Conservation (phyloP, 2,113 vertebrate genomes). For the Arothron firmamentum region DNA sequence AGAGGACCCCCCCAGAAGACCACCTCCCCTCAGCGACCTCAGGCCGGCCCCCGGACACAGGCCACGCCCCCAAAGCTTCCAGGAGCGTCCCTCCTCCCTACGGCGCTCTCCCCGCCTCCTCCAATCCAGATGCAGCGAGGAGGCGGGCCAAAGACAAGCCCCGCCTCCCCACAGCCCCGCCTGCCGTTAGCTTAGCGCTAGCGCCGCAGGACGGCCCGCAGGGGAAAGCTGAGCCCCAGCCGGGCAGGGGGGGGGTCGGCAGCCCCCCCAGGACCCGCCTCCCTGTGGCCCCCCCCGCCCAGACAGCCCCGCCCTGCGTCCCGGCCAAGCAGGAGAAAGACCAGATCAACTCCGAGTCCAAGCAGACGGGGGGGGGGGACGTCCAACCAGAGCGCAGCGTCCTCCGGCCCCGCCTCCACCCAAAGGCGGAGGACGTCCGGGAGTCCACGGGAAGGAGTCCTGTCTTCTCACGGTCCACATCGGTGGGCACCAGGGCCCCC, state of each 20-base stretch:
- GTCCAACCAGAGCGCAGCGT: too few species aligned
- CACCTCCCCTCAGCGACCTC: slow-evolving; percentile 69
- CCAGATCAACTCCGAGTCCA: slow-evolving; percentile 84
- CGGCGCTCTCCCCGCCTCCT: slow-evolving; percentile 60
- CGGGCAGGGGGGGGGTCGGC: too few species aligned
- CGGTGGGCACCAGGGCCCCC: slow-evolving; percentile 80
- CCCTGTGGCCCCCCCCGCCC: too few species aligned
- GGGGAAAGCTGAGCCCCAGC: too few species aligned
- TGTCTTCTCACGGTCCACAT: slow-evolving; percentile 82
- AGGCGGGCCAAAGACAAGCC: slow-evolving; percentile 56
- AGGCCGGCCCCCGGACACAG: slow-evolving; percentile 64
- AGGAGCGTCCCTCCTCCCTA: slow-evolving; percentile 70
- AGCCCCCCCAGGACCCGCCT: too few species aligned
- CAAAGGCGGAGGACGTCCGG: too few species aligned
- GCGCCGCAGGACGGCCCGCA: slow-evolving; percentile 61
- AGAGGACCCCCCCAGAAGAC: slow-evolving; percentile 68
- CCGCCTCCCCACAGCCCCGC: slow-evolving; percentile 61
- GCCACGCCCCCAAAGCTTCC: slow-evolving; percentile 62
- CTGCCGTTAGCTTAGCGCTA: slow-evolving; percentile 51
- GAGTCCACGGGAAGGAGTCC: too few species aligned
- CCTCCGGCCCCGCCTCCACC: too few species aligned
- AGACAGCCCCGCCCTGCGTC: too few species aligned
- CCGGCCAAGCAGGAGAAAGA: slow-evolving; percentile 90
- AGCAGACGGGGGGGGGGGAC: too few species aligned
- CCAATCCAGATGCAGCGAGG: slow-evolving; percentile 69